A percentile compares a stretch with the other conserved stretches of the same genome.
Conservation (phyloP, 2,888 invertebrate genomes). For the Stegophylla sp. region DNA sequence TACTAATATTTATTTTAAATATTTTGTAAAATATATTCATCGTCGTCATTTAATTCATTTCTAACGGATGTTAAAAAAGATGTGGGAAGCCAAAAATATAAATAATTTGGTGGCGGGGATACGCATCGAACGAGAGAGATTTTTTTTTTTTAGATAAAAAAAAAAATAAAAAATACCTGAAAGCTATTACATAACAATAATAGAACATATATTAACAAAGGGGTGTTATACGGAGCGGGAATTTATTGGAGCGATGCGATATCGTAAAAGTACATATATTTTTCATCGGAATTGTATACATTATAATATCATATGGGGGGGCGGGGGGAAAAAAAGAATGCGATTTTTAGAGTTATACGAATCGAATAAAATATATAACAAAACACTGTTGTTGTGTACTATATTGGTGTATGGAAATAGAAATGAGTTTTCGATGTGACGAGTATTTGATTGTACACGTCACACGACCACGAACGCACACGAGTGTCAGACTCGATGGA, state of each 20-base stretch:
- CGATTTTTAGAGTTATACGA: constrained; percentile 5
- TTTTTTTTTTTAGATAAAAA: neutral
- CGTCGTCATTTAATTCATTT: too few relatives aligned
- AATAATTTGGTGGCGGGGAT: too few relatives aligned
- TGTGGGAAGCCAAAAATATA: too few relatives aligned
- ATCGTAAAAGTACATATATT: constrained; percentile 7
- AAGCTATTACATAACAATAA: constrained; percentile 29
- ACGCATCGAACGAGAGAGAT: too few relatives aligned
- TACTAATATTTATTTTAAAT: too few relatives aligned
- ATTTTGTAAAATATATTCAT: too few relatives aligned
- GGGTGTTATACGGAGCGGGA: neutral
- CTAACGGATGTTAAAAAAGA: too few relatives aligned
- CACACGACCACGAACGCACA: constrained; percentile 6
- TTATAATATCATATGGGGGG: neutral
- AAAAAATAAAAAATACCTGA: too few relatives aligned
- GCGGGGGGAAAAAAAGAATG: too few relatives aligned
- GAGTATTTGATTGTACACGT: constrained; percentile 3
- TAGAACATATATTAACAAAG: constrained; percentile 19
- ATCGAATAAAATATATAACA: constrained; percentile 26
- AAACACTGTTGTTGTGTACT: neutral
- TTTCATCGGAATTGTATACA: neutral
- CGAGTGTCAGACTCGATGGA: constrained; percentile 16
- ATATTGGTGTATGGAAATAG: neutral
- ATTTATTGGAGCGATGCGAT: neutral
- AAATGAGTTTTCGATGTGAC: constrained; percentile 30